These are phyloP conservation scores for Apostichopus japonicus DNA, from an alignment of 35 echinoderm and acorn worm species.

Conservation along the genomic window DNA sequence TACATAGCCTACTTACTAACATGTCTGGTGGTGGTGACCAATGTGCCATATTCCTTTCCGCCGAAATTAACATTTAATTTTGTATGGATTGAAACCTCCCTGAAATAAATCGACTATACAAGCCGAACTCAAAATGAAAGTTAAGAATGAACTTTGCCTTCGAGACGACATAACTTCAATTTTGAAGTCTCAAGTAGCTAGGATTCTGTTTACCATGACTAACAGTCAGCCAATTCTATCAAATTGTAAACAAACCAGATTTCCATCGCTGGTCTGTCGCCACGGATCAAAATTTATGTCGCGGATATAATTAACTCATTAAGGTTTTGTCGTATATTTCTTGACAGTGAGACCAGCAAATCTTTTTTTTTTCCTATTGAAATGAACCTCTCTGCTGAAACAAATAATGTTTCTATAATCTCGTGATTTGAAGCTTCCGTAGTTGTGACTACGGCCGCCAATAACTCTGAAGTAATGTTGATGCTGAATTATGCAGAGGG, in stretches of 20 bases:
- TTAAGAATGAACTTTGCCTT: too few relatives aligned
- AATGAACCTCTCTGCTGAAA: too few relatives aligned
- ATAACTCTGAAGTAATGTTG: conserved; percentile 2
- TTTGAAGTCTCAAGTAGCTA: background rate
- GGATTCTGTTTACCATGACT: background rate
- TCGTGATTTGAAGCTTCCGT: background rate
- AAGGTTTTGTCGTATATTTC: conserved; percentile 1
- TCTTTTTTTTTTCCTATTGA: background rate
- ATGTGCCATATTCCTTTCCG: too few relatives aligned
- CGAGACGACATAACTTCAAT: too few relatives aligned
- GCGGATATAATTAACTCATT: conserved; percentile 49
- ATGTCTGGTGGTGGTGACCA: background rate
- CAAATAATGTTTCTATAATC: background rate
- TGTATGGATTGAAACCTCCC: too few relatives aligned
- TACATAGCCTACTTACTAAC: background rate
- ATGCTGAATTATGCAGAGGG: background rate
- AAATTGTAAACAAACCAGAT: conserved; percentile 15
- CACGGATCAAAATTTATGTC: conserved; percentile 41
- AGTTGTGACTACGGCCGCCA: background rate
- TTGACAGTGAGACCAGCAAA: background rate
- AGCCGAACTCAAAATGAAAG: too few relatives aligned
- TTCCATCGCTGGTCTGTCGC: conserved; percentile 22
- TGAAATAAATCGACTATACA: too few relatives aligned
- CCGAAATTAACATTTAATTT: too few relatives aligned
- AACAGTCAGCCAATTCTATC: background rate